phyloP scores from a whole-genome alignment of 2,113 vertebrate species.

The Xiphophorus hellerii region DNA sequence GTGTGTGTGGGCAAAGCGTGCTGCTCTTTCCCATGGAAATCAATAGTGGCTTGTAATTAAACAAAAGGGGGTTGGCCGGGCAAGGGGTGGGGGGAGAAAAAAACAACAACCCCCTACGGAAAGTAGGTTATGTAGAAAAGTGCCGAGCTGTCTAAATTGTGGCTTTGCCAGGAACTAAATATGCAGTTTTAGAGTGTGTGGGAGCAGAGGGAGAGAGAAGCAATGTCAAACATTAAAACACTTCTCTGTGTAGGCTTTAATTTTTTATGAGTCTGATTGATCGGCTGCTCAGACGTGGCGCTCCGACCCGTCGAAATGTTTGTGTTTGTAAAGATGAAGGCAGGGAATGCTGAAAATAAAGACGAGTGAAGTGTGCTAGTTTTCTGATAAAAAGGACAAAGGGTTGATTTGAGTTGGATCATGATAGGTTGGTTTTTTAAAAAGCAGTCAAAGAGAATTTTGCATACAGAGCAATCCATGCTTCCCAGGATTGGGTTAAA shows the following conservation, averaged over 20 bases:
- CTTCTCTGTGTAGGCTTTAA: conserved; percentile 59
- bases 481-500: conserved; percentile 20
- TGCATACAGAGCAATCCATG: conserved; percentile 38
- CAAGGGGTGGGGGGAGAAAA: conserved; percentile 14
- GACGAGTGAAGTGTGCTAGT: conserved; percentile 9
- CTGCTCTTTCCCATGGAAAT: conserved; percentile 86
- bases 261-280: conserved; percentile 75
- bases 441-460: conserved; percentile 6
- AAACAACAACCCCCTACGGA: conserved; percentile 72
- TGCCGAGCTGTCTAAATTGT: conserved; percentile 77
- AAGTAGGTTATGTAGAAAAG: conserved; percentile 83
- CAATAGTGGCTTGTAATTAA: conserved; percentile 86
- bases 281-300: conserved; percentile 54
- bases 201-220: conserved; percentile 35
- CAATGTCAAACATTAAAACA: conserved; percentile 61
- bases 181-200: conserved; percentile 68
- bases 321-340: conserved; percentile 56
- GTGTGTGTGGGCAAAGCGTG: conserved; percentile 77
- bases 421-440: background rate
- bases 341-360: conserved; percentile 40
- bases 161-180: conserved; percentile 75
- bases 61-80: conserved; percentile 80
- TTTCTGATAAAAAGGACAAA: conserved; percentile 42
- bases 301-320: conserved; percentile 62
- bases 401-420: conserved; percentile 19